Base-by-base conservation (phyloP, 2,113 vertebrate species). In the Thunnus thynnus region DNA sequence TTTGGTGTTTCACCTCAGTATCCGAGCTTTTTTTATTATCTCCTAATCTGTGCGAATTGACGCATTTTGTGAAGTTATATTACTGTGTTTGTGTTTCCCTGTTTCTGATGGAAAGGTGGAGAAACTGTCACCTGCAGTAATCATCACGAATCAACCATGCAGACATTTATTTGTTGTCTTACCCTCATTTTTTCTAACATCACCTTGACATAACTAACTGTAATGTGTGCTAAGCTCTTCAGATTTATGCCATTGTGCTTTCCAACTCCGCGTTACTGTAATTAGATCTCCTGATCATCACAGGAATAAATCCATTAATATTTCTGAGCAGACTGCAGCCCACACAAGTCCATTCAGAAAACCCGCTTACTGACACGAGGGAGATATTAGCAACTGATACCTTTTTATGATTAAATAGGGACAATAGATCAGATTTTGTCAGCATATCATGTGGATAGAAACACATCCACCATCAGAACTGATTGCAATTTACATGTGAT, bases 1-100 rank as follows among this genome's bases (percentile, higher is more conserved):
- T 75, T 77, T 46, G 67, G 17, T 72, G 27, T 61, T 67, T 66
- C 41, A 50, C 73, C 61, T 51, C 16, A 18, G 32, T 5, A 36
- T 36, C 36, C 36, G 7, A 41, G 36, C 36, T 10, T 36, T 36
- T 36, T 8, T 65, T 60, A 20, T 78, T 61, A 17, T 55, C 8
- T 17, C 3, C 30, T 16, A 30, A 62, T 66, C 56, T 68, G 65
- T n/a, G 44, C 13, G 13, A 66, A 70, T 11, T 27, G 10, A 50
- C 12, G 13, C 36, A 0, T 62, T 51, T 57, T 2, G 36, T 27
- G 11, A 30, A 50, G 36, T 41, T 54, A 3, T 30, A 30, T 54
- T n/a, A 18, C 4, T 41, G 8, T 16, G 52, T 30, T 36, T 51
- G 47, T 65, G 50, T 72, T 2, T 41, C 36, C 36, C 36, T 41